These are phyloP conservation scores for Saccopteryx bilineata DNA, from an alignment of 2,113 vertebrate species.

Conservation along the genomic window DNA sequence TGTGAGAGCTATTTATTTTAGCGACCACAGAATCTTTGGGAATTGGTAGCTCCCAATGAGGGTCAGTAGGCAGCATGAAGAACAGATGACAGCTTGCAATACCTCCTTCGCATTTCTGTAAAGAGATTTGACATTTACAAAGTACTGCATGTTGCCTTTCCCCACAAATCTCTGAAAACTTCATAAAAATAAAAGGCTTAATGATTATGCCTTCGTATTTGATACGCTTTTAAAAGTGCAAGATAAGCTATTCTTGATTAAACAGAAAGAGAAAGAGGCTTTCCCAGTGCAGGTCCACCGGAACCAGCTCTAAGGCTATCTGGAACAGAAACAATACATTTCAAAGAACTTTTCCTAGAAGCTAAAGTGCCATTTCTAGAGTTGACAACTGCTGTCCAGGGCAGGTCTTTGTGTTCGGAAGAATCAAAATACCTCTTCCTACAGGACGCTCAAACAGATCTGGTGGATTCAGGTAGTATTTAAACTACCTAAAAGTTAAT, in stretches of 20 bases:
- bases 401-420: conserved; percentile 21
- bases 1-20: conserved; percentile 80
- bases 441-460: conserved; percentile 10
- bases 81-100: conserved; percentile 84
- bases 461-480: background rate
- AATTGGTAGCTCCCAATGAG: conserved; percentile 74
- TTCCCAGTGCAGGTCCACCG: background rate
- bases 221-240: conserved; percentile 70
- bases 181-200: conserved; percentile 82
- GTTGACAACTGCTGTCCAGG: conserved; percentile 32
- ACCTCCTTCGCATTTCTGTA: conserved; percentile 85
- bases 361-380: background rate
- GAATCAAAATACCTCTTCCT: conserved; percentile 52
- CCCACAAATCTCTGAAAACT: conserved; percentile 74
- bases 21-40: conserved; percentile 73
- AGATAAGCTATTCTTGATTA: conserved; percentile 63
- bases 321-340: background rate
- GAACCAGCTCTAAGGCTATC: conserved; percentile 19
- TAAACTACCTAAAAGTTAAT: conserved; percentile 32
- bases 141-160: conserved; percentile 81
- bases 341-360: conserved; percentile 39
- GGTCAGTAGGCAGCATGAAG: conserved; percentile 83
- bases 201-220: conserved; percentile 78
- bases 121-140: conserved; percentile 86
- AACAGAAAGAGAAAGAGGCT: conserved; percentile 30